A percentile compares a stretch with the other conserved stretches of the same genome.
Conservation (phyloP, 2,888 invertebrate species). For the Volucella inanis region DNA sequence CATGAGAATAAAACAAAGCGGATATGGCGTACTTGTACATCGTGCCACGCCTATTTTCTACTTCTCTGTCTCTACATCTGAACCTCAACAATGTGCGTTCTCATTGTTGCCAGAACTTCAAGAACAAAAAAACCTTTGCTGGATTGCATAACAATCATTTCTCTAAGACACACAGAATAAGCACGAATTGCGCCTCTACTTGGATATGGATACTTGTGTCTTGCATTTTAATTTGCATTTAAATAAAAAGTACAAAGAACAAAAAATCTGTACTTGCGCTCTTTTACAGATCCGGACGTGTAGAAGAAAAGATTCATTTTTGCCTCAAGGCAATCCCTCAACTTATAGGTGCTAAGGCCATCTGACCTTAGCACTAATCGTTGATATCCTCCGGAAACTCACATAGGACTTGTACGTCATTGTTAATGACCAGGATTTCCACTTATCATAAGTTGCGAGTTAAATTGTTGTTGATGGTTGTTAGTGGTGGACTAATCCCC, state of each 20-base stretch:
- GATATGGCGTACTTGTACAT: constrained; percentile 22
- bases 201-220: constrained; percentile 11
- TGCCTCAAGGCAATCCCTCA: too few relatives aligned
- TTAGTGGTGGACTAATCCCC: too few relatives aligned
- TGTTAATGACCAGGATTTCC: constrained; percentile 7
- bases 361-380: not conserved
- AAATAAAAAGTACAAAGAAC: not conserved
- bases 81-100: constrained; percentile 15
- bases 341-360: not conserved
- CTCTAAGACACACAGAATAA: constrained; percentile 13
- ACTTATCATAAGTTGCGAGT: not conserved
- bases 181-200: constrained; percentile 20
- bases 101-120: constrained; percentile 5
- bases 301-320: not conserved
- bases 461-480: not conserved
- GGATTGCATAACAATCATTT: constrained; percentile 35
- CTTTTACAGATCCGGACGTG: not conserved
- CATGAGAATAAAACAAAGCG: constrained; percentile 30
- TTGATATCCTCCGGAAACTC: not conserved
- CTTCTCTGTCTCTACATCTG: not conserved
- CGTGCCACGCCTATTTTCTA: constrained; percentile 27
- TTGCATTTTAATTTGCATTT: constrained; percentile 23
- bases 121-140: not conserved
- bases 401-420: constrained; percentile 7
- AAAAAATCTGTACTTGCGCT: not conserved